A percentile compares a stretch with the other conserved stretches of the same genome.
Evolutionary conservation across 35 echinoderm and acorn worm genomes (phyloP).

Genomic region (Ophiothrix spiculata): DNA sequence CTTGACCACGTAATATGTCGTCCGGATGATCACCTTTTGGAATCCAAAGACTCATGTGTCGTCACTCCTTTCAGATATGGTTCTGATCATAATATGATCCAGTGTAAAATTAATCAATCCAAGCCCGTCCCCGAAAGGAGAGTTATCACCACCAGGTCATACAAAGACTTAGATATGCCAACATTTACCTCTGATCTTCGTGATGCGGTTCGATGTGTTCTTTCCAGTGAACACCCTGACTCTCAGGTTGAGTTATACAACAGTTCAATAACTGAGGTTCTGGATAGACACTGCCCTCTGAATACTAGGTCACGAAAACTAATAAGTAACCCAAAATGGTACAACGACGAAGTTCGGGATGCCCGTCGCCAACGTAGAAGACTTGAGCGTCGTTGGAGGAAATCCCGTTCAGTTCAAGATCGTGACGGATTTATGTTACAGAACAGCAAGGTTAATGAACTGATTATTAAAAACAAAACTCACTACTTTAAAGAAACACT

Average conservation of each 20-base stretch:
- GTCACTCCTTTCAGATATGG: neutral
- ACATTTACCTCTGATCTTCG: neutral
- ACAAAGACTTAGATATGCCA: neutral
- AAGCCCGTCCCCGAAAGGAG: neutral
- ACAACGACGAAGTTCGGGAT: neutral
- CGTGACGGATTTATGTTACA: neutral
- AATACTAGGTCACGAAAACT: neutral
- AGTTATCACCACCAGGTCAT: neutral
- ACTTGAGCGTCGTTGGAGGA: neutral
- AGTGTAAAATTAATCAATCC: neutral
- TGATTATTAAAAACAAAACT: neutral
- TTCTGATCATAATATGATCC: neutral
- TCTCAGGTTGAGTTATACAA: neutral
- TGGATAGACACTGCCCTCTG: neutral
- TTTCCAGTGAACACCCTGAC: neutral
- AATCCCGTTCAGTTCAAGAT: neutral
- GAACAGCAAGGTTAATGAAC: neutral
- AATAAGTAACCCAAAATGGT: constrained; percentile 25
- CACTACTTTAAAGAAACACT: constrained; percentile 14
- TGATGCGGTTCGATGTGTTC: neutral
- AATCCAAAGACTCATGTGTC: too few relatives aligned
- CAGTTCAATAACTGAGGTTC: neutral
- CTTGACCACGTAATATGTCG: neutral
- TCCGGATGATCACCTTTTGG: neutral
- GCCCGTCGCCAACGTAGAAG: constrained; percentile 2